Conservation (phyloP, 2,888 invertebrate genomes). For the Corythucha ciliata region DNA sequence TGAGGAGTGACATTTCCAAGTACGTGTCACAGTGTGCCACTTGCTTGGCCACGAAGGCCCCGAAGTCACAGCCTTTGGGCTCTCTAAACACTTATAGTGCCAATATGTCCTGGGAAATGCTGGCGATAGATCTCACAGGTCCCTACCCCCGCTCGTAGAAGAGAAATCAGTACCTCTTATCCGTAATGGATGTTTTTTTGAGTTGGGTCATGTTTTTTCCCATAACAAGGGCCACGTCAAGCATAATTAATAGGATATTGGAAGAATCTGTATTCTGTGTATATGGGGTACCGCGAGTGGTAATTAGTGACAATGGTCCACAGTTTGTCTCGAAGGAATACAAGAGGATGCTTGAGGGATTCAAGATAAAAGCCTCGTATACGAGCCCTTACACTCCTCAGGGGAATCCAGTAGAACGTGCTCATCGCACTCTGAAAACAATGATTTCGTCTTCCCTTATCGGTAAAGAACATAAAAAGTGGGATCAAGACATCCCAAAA, state of each 20-base stretch:
- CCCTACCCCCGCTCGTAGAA: conserved; percentile 22
- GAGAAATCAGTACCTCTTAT: conserved; percentile 30
- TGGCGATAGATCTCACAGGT: conserved; percentile 26
- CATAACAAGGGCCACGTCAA: conserved; percentile 27
- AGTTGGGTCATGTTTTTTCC: conserved; percentile 34
- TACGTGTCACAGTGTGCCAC: not conserved
- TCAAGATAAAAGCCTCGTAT: conserved; percentile 18
- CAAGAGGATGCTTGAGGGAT: conserved; percentile 14
- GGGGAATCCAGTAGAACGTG: conserved; percentile 34
- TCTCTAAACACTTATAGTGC: not conserved
- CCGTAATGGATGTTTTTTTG: conserved; percentile 36
- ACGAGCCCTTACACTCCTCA: conserved; percentile 34
- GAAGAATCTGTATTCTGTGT: conserved; percentile 25
- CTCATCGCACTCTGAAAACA: conserved; percentile 32
- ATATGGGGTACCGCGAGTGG: conserved; percentile 30
- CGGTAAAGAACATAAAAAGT: conserved; percentile 13
- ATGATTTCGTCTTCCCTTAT: conserved; percentile 32
- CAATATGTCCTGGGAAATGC: conserved; percentile 25
- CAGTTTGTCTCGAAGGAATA: conserved; percentile 29
- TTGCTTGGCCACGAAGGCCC: not conserved
- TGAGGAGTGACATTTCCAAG: not conserved
- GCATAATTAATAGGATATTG: conserved; percentile 20
- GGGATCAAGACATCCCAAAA: conserved; percentile 29
- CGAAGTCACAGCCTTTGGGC: not conserved
- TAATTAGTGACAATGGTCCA: conserved; percentile 34